Conservation (phyloP, 64 coral and sea anemone species). For the Montipora foliosa region DNA sequence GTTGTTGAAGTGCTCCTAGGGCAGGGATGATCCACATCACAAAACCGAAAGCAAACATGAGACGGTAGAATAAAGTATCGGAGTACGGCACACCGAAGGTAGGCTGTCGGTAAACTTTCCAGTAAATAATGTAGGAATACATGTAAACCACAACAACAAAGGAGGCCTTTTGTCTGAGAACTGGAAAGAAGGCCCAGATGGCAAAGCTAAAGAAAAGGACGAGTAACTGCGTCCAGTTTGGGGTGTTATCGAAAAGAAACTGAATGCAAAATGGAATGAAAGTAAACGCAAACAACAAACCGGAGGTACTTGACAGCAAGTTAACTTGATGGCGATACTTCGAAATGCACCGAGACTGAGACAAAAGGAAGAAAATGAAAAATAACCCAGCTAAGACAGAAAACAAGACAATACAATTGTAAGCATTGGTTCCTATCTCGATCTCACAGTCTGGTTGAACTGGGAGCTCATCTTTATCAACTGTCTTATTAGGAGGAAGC, state of each 20-base stretch:
- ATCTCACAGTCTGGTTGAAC: neutral
- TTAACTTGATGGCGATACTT: neutral
- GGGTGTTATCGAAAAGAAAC: constrained; percentile 37
- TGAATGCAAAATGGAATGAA: constrained; percentile 50
- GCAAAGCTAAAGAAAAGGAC: constrained; percentile 36
- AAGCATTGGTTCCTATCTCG: neutral
- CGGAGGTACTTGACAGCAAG: neutral
- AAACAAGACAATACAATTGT: constrained; percentile 32
- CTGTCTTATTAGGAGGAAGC: neutral
- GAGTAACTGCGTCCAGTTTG: constrained; percentile 30
- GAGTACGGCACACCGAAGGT: constrained; percentile 51
- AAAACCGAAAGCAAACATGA: constrained; percentile 36
- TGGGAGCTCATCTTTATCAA: neutral
- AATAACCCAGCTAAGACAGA: neutral
- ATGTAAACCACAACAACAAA: constrained; percentile 54
- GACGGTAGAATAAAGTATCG: constrained; percentile 9
- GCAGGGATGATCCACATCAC: constrained; percentile 50
- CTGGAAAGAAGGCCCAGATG: constrained; percentile 63
- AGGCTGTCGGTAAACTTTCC: constrained; percentile 23
- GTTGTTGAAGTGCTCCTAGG: constrained; percentile 56
- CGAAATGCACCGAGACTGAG: neutral
- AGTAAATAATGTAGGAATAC: constrained; percentile 55
- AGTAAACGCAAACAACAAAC: neutral
- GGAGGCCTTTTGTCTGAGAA: constrained; percentile 43
- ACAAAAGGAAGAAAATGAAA: neutral